Evolutionary conservation across 2,113 vertebrate species (phyloP).

Genomic region (Ictalurus punctatus): DNA sequence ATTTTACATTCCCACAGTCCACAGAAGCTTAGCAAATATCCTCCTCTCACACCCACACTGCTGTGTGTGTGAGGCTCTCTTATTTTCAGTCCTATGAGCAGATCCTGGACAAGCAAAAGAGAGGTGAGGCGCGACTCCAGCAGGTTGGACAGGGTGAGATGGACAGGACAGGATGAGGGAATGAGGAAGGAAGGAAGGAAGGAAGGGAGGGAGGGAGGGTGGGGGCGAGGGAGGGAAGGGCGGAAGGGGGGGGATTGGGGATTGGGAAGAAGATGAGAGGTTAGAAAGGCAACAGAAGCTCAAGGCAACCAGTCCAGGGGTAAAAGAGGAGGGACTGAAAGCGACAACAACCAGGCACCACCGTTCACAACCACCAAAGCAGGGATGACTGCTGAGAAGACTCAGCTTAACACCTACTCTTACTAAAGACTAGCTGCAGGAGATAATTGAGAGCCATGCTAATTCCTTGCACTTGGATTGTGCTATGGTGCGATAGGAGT

Average conservation of each 20-base stretch:
- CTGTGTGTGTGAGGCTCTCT: conserved; percentile 68
- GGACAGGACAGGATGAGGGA: conserved; percentile 51
- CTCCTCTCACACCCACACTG: conserved; percentile 69
- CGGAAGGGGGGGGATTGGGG: background rate
- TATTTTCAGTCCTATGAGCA: conserved; percentile 70
- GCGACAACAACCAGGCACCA: conserved; percentile 98
- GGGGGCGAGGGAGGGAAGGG: background rate
- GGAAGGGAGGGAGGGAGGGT: conserved; percentile 43
- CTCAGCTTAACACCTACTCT: conserved; percentile 30
- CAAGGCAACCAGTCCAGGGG: conserved; percentile 82
- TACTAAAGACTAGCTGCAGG: conserved; percentile 16
- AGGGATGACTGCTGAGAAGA: conserved; percentile 59
- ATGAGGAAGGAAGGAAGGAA: conserved; percentile 64
- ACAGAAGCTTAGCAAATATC: conserved; percentile 77
- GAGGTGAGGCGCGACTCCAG: conserved; percentile 67
- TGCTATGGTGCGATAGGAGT: background rate
- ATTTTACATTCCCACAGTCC: conserved; percentile 32
- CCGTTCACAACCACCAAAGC: conserved; percentile 67
- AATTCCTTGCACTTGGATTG: conserved; percentile 12
- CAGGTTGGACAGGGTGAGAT: conserved; percentile 61
- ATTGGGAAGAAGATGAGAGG: conserved; percentile 48
- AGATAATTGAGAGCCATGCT: conserved; percentile 9
- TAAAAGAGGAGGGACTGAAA: conserved; percentile 59
- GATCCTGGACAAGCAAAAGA: conserved; percentile 76
- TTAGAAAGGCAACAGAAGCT: conserved; percentile 78